Base-by-base conservation (phyloP, 2,888 invertebrate genomes). In the Macrosoma leucophasiata region DNA sequence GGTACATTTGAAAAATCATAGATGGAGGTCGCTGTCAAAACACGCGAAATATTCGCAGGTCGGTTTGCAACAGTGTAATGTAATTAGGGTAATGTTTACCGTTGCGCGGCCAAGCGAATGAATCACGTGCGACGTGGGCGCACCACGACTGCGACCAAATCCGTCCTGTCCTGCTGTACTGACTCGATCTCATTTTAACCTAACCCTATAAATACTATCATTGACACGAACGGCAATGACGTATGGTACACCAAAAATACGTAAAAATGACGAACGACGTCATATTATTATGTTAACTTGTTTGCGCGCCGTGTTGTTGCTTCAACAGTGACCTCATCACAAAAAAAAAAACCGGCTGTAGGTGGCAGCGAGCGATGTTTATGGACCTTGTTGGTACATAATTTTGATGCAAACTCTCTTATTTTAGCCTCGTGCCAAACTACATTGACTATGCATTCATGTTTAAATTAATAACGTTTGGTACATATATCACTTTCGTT, bases 11-110 rank as follows among this genome's bases (percentile, higher is more conserved):
- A n/a, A n/a, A n/a, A n/a, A n/a, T 17, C 13, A 28, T 8, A 18
- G 17, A 11, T 19, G 24, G 18, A 28, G 9, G 12, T 21, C 20
- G 25, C 27, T 36, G 36, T 41, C 36, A 31, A 39, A 42, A 29
- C 27, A 33, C 32, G 34, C 25, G 28, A 25, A 29, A 22, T 33
- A 36, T 33, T 30, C 39, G 29, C 36, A 27, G 50, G 41, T 57
- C 48, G 53, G 55, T 52, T 61, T 57, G 54, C 58, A 63, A 56
- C 58, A 57, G 49, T 52, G 52, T 59, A 58, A 53, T 57, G 62
- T 70, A 75, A 74, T 77, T 68, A 76, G 70, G 61, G 61, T 70
- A 70, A 69, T 78, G 76, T 79, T 77, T 76, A 79, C 72, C 62
- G 71, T 65, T 69, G 57, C 55, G 62, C 66, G 46, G 74, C 75